phyloP scores from a whole-genome alignment of 2,797 vertebrate genomes.

The Nannoperca australis region DNA sequence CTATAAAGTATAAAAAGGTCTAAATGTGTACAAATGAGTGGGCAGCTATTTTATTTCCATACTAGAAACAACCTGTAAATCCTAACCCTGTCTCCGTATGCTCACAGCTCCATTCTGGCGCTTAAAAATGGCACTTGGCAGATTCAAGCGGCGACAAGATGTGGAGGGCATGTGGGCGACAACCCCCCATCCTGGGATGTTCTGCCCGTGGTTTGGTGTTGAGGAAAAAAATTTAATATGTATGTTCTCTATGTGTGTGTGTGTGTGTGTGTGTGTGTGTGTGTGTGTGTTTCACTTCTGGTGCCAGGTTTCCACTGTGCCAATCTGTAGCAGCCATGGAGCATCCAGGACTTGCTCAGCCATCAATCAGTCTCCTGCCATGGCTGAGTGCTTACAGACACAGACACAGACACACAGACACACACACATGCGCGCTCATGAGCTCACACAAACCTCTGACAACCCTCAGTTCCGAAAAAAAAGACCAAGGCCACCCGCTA shows the following conservation, averaged over 20 bases:
- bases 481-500: constrained; percentile 51
- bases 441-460: constrained; percentile 45
- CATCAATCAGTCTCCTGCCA: constrained; percentile 82
- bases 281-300: constrained; percentile 20
- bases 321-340: constrained; percentile 80
- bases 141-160: constrained; percentile 57
- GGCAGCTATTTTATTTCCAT: neutral
- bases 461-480: constrained; percentile 51
- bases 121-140: constrained; percentile 69
- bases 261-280: constrained; percentile 8
- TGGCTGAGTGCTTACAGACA: constrained; percentile 52
- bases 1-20: neutral
- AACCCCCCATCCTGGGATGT: constrained; percentile 62
- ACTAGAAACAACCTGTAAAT: constrained; percentile 47
- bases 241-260: constrained; percentile 27
- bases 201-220: constrained; percentile 54
- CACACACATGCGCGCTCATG: constrained; percentile 15
- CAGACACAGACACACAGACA: neutral
- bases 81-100: constrained; percentile 54
- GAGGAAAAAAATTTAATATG: constrained; percentile 23
- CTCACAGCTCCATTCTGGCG: constrained; percentile 65
- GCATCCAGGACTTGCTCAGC: constrained; percentile 72
- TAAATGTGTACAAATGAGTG: neutral
- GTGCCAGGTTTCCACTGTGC: constrained; percentile 78
- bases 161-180: constrained; percentile 71